Base-by-base conservation (phyloP, 1,140 invertebrate genomes). In the Cecropterus lyciades region DNA sequence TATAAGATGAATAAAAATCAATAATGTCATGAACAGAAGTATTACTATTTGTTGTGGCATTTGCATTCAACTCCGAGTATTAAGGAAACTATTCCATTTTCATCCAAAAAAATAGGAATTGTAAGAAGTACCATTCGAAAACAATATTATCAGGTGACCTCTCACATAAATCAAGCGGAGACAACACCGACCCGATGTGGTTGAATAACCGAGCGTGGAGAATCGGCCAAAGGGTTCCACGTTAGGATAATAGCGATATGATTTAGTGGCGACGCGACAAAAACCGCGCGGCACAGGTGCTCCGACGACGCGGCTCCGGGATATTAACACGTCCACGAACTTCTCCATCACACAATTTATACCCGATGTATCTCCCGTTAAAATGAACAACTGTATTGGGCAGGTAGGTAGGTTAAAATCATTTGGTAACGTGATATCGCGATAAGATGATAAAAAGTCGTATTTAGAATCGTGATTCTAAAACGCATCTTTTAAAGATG, bases 171-270 rank as follows among this genome's bases (percentile, higher is more conserved):
- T 62, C 57, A 62, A 40, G 24, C 11, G 7, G 11, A 40, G 27
- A 62, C 57, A 62, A 15, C 20, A 49, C 15, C 46, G 30, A 11
- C 11, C 48, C 30, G 48, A 20, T 40, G 37, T 40, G 37, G 53
- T 43, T 56, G 37, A 56, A 56, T 56, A 43, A 46, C 27, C 45
- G 46, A 33, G 43, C 57, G 59, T 51, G 33, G 33, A 62, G 30
- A 62, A 62, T 62, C 46, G 16, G 16, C 30, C 33, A 62, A 62
- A 62, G 59, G 59, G 59, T 62, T 62, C 46, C 33, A 43, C 13
- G 30, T 4, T 0, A 51, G 46, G 46, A 62, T 62, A 62, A 62
- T 62, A 51, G 59, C 24, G 42, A 42, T 42, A 27, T 62, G 59
- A 62, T 62, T 62, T 62, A 62, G 46, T 62, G 57, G 14, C 30